Base-by-base conservation (phyloP, 2,888 invertebrate genomes). In the Diaperis boleti region DNA sequence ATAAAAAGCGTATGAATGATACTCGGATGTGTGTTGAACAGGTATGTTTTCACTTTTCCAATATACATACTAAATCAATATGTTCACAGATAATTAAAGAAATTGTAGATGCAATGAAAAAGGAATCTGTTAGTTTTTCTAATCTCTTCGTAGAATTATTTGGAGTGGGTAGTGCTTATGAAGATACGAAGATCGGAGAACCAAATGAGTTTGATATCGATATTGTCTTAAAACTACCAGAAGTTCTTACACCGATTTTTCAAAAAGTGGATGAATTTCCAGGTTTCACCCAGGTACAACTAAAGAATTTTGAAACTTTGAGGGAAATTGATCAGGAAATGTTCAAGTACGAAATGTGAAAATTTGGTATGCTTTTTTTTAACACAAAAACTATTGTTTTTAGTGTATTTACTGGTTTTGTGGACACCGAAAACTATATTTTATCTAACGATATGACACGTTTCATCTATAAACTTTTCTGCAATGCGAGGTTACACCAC, bases 81-180 rank as follows among this genome's bases (percentile, higher is more conserved):
- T 8, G 11, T 7, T 47, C 31, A 7, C n/a, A 47, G 45, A 29
- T 29, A 7, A 29, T 47, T 14, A 26, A 15, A 4, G 31, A 11
- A 14, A 14, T 47, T 15, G 15, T 15, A 3, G 11, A 7, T 13
- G 45, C 29, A 2, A 47, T 47, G 45, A 47, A 13, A 13, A 6
- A 15, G 15, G 14, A 47, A 20, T 29, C 29, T 7, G 7, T 14
- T 1, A 15, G 15, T 1, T 47, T 47, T 29, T 26, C 45, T 10
- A 26, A 29, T 6, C 6, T 47, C 8, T 29, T n/a, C 15, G 11
- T 8, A 8, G 31, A 47, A 29, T 29, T 15, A 29, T 26, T 47
- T 47, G 45, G 45, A 1, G 45, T 29, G n/a, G 45, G 45, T 0
- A 47, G 45, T 15, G 15, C n/a, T 15, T 47, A 47, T 13, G 45